Percentiles rank a stretch among this genome's conserved stretches.
phyloP scores from a whole-genome alignment of 2,797 vertebrate genomes.

The Chaetophractus vellerosus region DNA sequence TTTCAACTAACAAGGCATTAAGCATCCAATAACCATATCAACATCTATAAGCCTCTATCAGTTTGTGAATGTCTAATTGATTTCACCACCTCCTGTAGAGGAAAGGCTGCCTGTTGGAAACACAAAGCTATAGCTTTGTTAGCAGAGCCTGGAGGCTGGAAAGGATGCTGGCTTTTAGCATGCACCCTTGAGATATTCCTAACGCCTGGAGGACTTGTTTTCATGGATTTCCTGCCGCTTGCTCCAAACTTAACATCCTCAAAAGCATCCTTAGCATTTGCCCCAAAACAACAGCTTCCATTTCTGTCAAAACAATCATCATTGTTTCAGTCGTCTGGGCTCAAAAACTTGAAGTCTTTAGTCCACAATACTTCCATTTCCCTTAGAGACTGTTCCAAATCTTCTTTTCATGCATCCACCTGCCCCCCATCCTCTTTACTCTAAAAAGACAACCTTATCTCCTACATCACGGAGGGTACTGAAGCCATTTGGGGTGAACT shows the following conservation, averaged over 20 bases:
- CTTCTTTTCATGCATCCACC: neutral
- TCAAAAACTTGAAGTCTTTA: neutral
- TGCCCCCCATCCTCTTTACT: neutral
- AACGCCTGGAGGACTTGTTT: neutral
- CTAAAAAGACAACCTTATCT: neutral
- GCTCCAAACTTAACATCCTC: neutral
- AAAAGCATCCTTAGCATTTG: neutral
- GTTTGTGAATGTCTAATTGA: neutral
- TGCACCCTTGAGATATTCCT: neutral
- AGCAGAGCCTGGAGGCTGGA: neutral
- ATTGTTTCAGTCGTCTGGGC: neutral
- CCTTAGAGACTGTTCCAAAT: neutral
- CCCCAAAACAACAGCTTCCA: neutral
- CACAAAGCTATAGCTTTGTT: neutral
- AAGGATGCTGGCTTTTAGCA: neutral
- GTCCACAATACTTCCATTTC: neutral
- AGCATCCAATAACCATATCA: neutral
- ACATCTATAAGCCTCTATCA: neutral
- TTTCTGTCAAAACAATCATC: neutral
- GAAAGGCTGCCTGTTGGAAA: neutral
- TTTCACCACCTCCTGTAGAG: neutral
- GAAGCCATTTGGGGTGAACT: neutral
- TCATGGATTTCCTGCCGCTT: slow-evolving; percentile 26
- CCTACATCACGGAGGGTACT: neutral
- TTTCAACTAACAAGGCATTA: neutral